phyloP scores from a whole-genome alignment of 2,113 vertebrate species.

The Solenodon paradoxus region DNA sequence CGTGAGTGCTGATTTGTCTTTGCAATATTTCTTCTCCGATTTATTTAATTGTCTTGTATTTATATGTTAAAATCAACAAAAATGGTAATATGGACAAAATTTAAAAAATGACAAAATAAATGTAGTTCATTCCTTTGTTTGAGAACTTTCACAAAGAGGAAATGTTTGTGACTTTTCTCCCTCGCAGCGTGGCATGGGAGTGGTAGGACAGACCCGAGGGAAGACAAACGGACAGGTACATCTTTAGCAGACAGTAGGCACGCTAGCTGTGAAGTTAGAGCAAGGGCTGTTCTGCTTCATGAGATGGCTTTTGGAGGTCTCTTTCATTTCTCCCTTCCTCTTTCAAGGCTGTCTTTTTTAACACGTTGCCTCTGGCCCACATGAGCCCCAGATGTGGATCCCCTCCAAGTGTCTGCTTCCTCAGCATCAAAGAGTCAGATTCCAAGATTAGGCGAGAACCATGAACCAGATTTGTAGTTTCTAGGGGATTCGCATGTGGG shows the following conservation, averaged over 20 bases:
- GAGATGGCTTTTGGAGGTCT: background rate
- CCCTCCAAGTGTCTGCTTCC: background rate
- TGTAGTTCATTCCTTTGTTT: conserved; percentile 59
- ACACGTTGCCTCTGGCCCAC: background rate
- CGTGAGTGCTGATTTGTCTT: conserved; percentile 78
- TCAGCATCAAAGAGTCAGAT: background rate
- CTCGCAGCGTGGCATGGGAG: background rate
- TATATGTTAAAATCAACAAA: conserved; percentile 76
- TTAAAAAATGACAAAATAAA: conserved; percentile 76
- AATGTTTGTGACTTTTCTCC: background rate
- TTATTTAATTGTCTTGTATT: conserved; percentile 84
- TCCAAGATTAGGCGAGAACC: conserved; percentile 24
- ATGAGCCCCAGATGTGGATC: background rate
- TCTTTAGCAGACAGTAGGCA: background rate
- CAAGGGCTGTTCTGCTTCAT: background rate
- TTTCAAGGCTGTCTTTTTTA: conserved; percentile 26
- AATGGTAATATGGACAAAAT: too few relatives aligned
- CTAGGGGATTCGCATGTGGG: background rate
- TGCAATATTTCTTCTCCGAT: conserved; percentile 74
- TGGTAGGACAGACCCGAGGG: background rate
- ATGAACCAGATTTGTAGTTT: background rate
- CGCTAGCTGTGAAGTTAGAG: background rate
- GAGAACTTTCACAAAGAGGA: conserved; percentile 47
- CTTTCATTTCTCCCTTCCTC: background rate
- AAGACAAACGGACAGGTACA: background rate